These are phyloP conservation scores for Phaedon cochleariae DNA, from an alignment of 2,888 invertebrate genomes.

Conservation along the genomic window DNA sequence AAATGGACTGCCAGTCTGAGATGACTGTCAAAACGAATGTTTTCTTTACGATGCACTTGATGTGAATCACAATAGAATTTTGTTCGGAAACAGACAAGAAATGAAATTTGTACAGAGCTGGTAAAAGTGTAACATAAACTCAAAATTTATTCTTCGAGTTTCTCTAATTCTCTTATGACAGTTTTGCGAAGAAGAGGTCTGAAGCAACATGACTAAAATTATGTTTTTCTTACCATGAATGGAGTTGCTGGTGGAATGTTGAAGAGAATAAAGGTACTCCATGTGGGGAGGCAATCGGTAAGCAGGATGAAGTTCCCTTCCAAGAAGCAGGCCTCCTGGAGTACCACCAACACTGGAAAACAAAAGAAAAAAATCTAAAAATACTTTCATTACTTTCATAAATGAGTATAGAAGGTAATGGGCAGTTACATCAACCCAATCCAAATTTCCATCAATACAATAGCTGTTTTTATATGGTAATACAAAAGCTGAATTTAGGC, in stretches of 20 bases:
- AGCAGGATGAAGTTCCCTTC: slow-evolving; percentile 71
- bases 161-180: too few relatives aligned
- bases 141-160: too few relatives aligned
- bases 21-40: neutral
- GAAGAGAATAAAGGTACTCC: slow-evolving; percentile 80
- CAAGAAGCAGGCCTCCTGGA: slow-evolving; percentile 67
- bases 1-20: slow-evolving; percentile 29
- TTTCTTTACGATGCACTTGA: slow-evolving; percentile 25
- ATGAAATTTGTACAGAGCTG: neutral
- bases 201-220: too few relatives aligned
- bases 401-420: too few relatives aligned
- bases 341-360: slow-evolving; percentile 60
- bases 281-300: slow-evolving; percentile 79
- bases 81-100: neutral
- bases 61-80: slow-evolving; percentile 20
- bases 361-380: slow-evolving; percentile 23
- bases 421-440: too few relatives aligned
- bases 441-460: too few relatives aligned
- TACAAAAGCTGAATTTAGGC: slow-evolving; percentile 52
- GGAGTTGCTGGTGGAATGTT: slow-evolving; percentile 72
- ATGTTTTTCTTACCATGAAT: slow-evolving; percentile 70
- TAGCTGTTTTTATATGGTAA: slow-evolving; percentile 50
- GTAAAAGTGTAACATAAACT: too few relatives aligned
- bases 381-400: too few relatives aligned
- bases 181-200: too few relatives aligned